A percentile compares a stretch with the other conserved stretches of the same genome.
These are phyloP conservation scores for Cyrtonyx montezumae DNA, from an alignment of 2,113 vertebrate species.

Conservation along the genomic window DNA sequence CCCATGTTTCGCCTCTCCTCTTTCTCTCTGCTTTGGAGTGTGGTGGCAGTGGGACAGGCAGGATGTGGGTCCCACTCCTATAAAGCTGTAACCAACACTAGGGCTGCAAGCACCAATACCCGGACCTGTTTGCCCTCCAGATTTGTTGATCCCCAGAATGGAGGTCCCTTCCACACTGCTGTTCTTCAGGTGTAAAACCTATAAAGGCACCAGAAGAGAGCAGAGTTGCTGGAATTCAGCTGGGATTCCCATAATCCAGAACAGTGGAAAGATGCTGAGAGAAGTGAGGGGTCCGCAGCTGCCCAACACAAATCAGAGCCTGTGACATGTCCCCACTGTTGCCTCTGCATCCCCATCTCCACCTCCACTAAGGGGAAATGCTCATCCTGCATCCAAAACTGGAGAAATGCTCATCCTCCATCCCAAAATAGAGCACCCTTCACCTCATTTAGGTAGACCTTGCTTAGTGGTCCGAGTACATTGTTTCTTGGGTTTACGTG, in stretches of 20 bases:
- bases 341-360: neutral
- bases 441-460: neutral
- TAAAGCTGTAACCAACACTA: neutral
- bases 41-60: rapidly evolving
- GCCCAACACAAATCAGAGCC: neutral
- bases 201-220: neutral
- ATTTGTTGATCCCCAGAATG: neutral
- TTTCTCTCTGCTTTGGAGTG: neutral
- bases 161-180: neutral
- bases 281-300: neutral
- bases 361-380: rapidly evolving
- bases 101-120: too few relatives aligned
- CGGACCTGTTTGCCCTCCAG: neutral
- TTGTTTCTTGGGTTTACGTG: neutral
- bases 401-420: neutral
- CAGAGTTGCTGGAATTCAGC: neutral
- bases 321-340: rapidly evolving
- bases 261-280: neutral
- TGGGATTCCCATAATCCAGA: neutral
- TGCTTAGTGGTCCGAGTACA: neutral
- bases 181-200: neutral
- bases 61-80: neutral
- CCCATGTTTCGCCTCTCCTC: neutral
- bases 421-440: neutral
- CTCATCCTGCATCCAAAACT: neutral